These are phyloP conservation scores for Scyliorhinus canicula DNA, from an alignment of 2,797 vertebrate genomes.

Conservation along the genomic window DNA sequence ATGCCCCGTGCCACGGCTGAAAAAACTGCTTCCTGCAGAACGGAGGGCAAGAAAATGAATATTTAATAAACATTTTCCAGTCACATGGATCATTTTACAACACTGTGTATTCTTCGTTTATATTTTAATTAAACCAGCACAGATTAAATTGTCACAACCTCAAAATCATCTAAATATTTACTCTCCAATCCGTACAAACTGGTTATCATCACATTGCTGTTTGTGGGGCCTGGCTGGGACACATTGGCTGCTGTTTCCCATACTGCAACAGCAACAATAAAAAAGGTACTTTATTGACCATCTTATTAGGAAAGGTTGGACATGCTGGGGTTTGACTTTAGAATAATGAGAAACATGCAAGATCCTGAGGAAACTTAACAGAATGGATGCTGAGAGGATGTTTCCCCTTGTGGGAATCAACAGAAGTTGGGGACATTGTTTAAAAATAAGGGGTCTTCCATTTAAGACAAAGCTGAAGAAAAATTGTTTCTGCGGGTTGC, in stretches of 20 bases:
- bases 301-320: no score
- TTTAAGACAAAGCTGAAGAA: no score
- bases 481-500: no score
- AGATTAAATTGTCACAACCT: background rate
- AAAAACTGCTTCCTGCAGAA: constrained; percentile 80
- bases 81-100: background rate
- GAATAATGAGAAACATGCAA: no score
- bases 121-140: background rate
- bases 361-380: no score
- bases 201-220: background rate
- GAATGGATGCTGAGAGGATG: no score
- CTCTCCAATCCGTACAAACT: background rate
- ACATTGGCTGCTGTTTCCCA: background rate
- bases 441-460: no score
- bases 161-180: background rate
- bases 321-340: no score
- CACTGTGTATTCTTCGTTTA: background rate
- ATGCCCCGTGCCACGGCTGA: constrained; percentile 83
- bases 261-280: background rate
- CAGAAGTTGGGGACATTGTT: no score
- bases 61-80: background rate
- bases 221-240: background rate
- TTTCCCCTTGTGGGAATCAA: no score
- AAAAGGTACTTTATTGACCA: background rate
- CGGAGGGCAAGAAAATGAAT: constrained; percentile 16